A percentile compares a stretch with the other conserved stretches of the same genome.
Evolutionary conservation across 2,113 vertebrate species (phyloP).

Genomic region (Brachionichthys hirsutus): DNA sequence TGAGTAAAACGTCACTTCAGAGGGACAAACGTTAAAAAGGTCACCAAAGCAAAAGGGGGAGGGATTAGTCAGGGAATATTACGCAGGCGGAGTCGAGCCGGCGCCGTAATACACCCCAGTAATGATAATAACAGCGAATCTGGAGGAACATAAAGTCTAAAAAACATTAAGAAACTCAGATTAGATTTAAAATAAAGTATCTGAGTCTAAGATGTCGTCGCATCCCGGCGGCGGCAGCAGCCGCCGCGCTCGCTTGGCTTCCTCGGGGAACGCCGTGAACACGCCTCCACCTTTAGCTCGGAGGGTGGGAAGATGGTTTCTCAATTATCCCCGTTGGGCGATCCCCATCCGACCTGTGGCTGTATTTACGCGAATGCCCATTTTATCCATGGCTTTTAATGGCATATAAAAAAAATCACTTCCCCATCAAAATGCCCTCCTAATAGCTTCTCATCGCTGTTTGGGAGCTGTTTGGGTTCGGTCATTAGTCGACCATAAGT

Average conservation of each 20-base stretch:
- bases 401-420: conserved; percentile 73
- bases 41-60: too few relatives aligned
- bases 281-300: conserved; percentile 57
- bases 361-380: conserved; percentile 76
- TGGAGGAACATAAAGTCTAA: too few relatives aligned
- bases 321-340: conserved; percentile 68
- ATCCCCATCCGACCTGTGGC: conserved; percentile 72
- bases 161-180: too few relatives aligned
- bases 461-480: conserved; percentile 73
- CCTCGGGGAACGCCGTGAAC: conserved; percentile 50
- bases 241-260: background rate
- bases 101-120: too few relatives aligned
- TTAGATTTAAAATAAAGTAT: too few relatives aligned
- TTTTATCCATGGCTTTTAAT: conserved; percentile 77
- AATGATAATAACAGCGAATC: too few relatives aligned
- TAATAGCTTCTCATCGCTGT: conserved; percentile 73
- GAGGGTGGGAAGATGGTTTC: conserved; percentile 55
- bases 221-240: too few relatives aligned
- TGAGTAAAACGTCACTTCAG: too few relatives aligned
- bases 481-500: conserved; percentile 69
- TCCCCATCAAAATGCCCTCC: conserved; percentile 68
- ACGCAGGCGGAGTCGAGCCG: too few relatives aligned
- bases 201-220: too few relatives aligned
- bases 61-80: too few relatives aligned
- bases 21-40: too few relatives aligned